Percentiles rank a stretch among this genome's conserved stretches.
phyloP scores from a whole-genome alignment of 1,140 invertebrate genomes.

The Dolichoris vasculosae region DNA sequence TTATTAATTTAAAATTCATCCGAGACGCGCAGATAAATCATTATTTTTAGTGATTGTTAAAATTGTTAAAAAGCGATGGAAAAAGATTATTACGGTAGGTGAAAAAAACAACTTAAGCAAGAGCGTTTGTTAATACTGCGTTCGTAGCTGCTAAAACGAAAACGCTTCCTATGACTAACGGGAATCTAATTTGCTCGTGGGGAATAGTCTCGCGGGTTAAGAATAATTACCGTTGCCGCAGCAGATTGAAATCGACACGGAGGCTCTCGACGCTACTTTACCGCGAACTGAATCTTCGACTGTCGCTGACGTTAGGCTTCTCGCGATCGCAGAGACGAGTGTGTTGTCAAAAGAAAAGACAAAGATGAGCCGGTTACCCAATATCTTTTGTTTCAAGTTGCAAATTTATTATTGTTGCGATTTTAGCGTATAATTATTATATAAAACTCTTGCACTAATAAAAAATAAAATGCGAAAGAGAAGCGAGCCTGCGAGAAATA shows the following conservation, averaged over 20 bases:
- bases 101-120: not conserved
- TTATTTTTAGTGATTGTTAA: not conserved
- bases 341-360: not conserved
- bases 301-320: not conserved
- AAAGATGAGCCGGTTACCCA: not conserved
- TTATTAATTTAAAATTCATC: not conserved
- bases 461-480: too few relatives aligned
- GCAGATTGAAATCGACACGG: not conserved
- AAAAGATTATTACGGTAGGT: too few relatives aligned
- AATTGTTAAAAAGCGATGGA: not conserved
- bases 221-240: not conserved
- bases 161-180: not conserved
- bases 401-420: not conserved
- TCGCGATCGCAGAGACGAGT: not conserved
- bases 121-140: not conserved
- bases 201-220: not conserved
- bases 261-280: constrained; percentile 8
- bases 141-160: not conserved
- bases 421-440: not conserved
- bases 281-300: not conserved
- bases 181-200: not conserved
- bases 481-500: too few relatives aligned
- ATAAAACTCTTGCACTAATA: not conserved
- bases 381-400: not conserved
- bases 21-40: not conserved